A percentile compares a stretch with the other conserved stretches of the same genome.
These are phyloP conservation scores for Melieria picta DNA, from an alignment of 2,888 invertebrate genomes.

Conservation along the genomic window DNA sequence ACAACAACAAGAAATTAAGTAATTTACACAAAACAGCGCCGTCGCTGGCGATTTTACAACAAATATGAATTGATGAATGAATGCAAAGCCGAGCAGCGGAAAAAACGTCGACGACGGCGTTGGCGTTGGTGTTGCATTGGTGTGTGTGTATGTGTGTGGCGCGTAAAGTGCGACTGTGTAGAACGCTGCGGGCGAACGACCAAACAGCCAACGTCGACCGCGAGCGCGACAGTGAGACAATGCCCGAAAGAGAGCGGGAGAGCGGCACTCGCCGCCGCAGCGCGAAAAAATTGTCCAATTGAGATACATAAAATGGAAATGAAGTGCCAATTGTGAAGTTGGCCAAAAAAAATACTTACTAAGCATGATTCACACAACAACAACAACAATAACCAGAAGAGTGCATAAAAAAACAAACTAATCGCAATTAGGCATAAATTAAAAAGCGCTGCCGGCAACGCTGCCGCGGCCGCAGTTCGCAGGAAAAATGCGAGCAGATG, in stretches of 20 bases:
- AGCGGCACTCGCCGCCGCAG: background rate
- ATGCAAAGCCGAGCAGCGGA: background rate
- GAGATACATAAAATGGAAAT: too few species aligned
- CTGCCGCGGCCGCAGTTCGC: too few species aligned
- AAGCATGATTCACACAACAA: constrained; percentile 5
- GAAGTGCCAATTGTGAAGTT: too few species aligned
- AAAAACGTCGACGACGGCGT: background rate
- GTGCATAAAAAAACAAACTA: constrained; percentile 13
- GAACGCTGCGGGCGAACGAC: too few species aligned
- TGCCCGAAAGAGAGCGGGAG: constrained; percentile 1
- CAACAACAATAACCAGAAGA: constrained; percentile 13
- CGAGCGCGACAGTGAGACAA: background rate
- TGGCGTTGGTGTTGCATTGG: constrained; percentile 8
- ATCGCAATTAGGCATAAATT: too few species aligned
- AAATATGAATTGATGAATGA: constrained; percentile 2
- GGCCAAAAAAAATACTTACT: background rate
- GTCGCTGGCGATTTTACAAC: background rate
- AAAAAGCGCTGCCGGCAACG: too few species aligned
- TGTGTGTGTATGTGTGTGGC: background rate
- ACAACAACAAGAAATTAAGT: background rate
- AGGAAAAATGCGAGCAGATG: constrained; percentile 34
- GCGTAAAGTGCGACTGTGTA: background rate
- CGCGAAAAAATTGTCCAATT: background rate
- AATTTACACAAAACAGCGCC: background rate
- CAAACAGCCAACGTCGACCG: background rate